phyloP scores from a whole-genome alignment of 2,888 invertebrate genomes.

The Euzetes globulus region DNA sequence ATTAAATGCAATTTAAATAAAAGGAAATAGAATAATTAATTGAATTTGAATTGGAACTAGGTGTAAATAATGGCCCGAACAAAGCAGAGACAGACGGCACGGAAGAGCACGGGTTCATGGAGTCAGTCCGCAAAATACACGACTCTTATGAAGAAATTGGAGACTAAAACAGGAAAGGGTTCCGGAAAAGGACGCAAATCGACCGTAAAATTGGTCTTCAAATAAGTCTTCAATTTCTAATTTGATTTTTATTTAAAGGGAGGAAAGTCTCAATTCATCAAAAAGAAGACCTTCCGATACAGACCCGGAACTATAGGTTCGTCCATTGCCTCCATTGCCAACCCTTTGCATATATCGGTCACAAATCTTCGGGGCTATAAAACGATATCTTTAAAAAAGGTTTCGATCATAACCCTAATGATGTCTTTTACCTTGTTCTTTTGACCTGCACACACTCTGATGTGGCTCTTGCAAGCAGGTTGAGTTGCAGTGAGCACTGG shows the following conservation, averaged over 20 bases:
- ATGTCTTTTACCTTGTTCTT: too few species aligned
- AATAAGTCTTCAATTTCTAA: neutral
- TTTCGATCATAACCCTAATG: too few species aligned
- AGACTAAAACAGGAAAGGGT: constrained; percentile 19
- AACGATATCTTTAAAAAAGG: too few species aligned
- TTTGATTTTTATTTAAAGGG: neutral
- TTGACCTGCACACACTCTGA: too few species aligned
- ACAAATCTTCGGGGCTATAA: too few species aligned
- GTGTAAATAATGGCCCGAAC: constrained; percentile 13
- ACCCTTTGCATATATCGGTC: too few species aligned
- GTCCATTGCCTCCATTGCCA: too few species aligned
- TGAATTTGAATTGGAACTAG: neutral
- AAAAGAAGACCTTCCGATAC: constrained; percentile 15
- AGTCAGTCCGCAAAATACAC: neutral
- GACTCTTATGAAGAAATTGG: constrained; percentile 6
- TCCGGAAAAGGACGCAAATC: constrained; percentile 24
- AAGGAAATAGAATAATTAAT: neutral
- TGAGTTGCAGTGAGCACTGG: too few species aligned
- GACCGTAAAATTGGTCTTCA: neutral
- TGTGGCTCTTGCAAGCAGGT: too few species aligned
- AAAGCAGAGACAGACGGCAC: constrained; percentile 17
- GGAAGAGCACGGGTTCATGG: constrained; percentile 10
- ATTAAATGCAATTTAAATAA: too few species aligned
- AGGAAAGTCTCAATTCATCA: neutral
- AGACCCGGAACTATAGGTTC: constrained; percentile 23